Conservation (phyloP, 1,140 invertebrate species). For the Drosophila carrolli region DNA sequence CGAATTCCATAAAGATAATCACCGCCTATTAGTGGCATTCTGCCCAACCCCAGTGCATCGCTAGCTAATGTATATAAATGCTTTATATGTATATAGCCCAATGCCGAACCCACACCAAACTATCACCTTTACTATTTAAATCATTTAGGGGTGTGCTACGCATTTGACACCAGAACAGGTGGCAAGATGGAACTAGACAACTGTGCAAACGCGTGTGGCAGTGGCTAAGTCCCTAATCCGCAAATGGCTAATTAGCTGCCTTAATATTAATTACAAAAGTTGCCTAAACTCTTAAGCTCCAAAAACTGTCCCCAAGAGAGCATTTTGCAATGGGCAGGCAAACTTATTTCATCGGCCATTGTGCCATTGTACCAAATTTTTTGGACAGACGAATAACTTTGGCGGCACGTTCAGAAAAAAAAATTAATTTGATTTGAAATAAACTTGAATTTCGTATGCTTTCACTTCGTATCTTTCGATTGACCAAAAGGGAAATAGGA, state of each 20-base stretch:
- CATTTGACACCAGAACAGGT: slow-evolving; percentile 18
- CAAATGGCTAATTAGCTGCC: slow-evolving; percentile 65
- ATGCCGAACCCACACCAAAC: slow-evolving; percentile 13
- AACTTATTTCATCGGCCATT: slow-evolving; percentile 17
- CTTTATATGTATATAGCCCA: slow-evolving; percentile 15
- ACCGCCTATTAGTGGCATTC: slow-evolving; percentile 26
- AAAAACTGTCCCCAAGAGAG: slow-evolving; percentile 58
- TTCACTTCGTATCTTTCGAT: slow-evolving; percentile 50
- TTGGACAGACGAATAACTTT: slow-evolving; percentile 46
- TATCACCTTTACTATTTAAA: slow-evolving; percentile 28
- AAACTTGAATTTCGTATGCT: slow-evolving; percentile 64
- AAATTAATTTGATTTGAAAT: slow-evolving; percentile 51
- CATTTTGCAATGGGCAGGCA: slow-evolving; percentile 19
- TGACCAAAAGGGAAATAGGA: slow-evolving; percentile 30
- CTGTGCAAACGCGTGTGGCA: slow-evolving; percentile 5
- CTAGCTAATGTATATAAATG: background rate
- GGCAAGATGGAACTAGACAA: slow-evolving; percentile 5
- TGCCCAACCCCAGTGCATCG: slow-evolving; percentile 14
- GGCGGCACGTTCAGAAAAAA: slow-evolving; percentile 28
- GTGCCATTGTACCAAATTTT: slow-evolving; percentile 13
- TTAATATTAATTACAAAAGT: slow-evolving; percentile 80
- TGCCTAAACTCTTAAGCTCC: slow-evolving; percentile 32
- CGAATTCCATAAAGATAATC: slow-evolving; percentile 36
- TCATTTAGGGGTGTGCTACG: slow-evolving; percentile 17
- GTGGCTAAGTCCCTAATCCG: slow-evolving; percentile 16